Evolutionary conservation across 2,888 invertebrate species (phyloP).

Genomic region (Drosophila barbarae): DNA sequence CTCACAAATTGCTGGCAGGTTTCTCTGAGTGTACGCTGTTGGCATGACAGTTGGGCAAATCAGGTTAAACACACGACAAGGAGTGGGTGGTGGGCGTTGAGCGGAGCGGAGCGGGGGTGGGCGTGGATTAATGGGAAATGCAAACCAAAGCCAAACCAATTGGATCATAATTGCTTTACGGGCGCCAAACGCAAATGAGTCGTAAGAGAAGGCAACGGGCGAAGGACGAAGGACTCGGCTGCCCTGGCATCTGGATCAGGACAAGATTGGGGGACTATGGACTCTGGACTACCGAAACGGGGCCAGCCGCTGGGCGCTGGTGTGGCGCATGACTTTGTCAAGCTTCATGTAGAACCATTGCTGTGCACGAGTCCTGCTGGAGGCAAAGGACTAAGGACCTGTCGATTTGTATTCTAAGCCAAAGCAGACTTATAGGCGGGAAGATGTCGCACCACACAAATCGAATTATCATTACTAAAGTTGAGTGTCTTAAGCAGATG

Average conservation of each 20-base stretch:
- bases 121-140: constrained; percentile 26
- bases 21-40: constrained; percentile 18
- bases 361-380: not conserved
- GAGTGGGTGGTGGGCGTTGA: not conserved
- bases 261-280: constrained; percentile 9
- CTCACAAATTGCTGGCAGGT: accelerated
- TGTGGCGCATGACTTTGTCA: constrained; percentile 24
- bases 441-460: constrained; percentile 18
- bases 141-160: constrained; percentile 68
- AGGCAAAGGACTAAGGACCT: constrained; percentile 11
- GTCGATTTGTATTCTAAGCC: constrained; percentile 30
- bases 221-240: constrained; percentile 5
- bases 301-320: not conserved
- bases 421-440: not conserved
- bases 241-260: constrained; percentile 14
- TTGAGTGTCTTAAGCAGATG: constrained; percentile 17
- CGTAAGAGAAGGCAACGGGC: constrained; percentile 46
- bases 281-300: constrained; percentile 1
- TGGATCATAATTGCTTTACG: constrained; percentile 73
- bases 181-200: constrained; percentile 67
- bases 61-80: constrained; percentile 65
- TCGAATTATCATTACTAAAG: constrained; percentile 30
- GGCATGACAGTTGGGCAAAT: constrained; percentile 51
- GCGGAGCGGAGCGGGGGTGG: not conserved
- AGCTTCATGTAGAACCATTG: constrained; percentile 14